A percentile compares a stretch with the other conserved stretches of the same genome.
These are phyloP conservation scores for Oscheius sp. DNA, from an alignment of 2,888 invertebrate genomes.

Conservation along the genomic window DNA sequence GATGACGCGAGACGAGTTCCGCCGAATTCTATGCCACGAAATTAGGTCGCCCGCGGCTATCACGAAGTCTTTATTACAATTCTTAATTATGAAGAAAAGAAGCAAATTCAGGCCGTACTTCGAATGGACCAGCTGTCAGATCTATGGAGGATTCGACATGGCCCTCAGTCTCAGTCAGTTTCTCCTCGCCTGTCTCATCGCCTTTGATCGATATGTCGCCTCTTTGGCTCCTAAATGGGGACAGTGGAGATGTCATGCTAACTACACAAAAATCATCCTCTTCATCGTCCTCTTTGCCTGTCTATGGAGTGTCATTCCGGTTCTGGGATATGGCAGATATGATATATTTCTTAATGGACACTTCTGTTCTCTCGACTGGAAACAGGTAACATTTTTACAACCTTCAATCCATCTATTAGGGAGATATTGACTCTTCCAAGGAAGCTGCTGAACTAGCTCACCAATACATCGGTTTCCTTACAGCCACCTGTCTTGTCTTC, in stretches of 20 bases:
- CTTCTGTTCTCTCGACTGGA: conserved; percentile 59
- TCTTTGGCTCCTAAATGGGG: conserved; percentile 59
- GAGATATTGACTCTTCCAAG: conserved; percentile 39
- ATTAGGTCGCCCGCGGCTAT: conserved; percentile 7
- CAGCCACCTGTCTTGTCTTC: conserved; percentile 59
- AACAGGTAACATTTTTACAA: conserved; percentile 48
- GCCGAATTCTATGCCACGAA: conserved; percentile 21
- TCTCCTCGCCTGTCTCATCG: conserved; percentile 49
- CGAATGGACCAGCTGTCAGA: conserved; percentile 38
- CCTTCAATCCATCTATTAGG: conserved; percentile 17
- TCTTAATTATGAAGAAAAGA: background rate
- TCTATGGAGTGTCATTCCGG: conserved; percentile 49
- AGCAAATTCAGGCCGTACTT: conserved; percentile 44
- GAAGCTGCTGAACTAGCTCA: conserved; percentile 34
- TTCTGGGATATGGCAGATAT: conserved; percentile 54
- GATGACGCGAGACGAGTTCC: conserved; percentile 4
- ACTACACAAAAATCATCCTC: conserved; percentile 48
- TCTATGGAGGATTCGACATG: conserved; percentile 54
- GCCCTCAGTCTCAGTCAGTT: conserved; percentile 48
- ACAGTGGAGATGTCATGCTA: conserved; percentile 48
- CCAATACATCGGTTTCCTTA: conserved; percentile 57
- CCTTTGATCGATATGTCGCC: conserved; percentile 59
- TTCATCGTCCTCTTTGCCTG: conserved; percentile 35
- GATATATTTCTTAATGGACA: conserved; percentile 46
- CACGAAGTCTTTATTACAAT: background rate